Percentiles rank a stretch among this genome's conserved stretches.
These are phyloP conservation scores for Pelusios castaneus DNA, from an alignment of 2,113 vertebrate genomes.

Conservation along the genomic window DNA sequence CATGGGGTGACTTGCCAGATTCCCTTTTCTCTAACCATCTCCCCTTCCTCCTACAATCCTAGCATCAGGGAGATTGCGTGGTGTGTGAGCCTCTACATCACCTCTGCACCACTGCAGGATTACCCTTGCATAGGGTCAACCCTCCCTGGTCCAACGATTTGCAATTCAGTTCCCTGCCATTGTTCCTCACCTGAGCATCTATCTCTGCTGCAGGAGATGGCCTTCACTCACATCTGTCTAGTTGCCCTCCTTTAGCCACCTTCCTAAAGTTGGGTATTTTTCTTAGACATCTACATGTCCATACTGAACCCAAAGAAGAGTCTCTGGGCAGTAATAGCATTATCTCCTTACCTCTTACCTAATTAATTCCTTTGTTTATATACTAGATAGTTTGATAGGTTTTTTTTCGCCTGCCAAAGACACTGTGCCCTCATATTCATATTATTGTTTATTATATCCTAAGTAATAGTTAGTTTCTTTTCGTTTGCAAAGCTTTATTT, in stretches of 20 bases:
- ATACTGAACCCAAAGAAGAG: neutral
- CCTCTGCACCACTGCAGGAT: neutral
- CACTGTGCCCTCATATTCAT: neutral
- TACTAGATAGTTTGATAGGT: neutral
- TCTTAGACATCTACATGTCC: neutral
- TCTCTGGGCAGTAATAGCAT: neutral
- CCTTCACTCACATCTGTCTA: neutral
- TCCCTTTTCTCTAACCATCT: neutral
- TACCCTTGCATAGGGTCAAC: neutral
- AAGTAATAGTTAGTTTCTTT: neutral
- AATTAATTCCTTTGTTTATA: neutral
- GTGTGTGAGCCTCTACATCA: neutral
- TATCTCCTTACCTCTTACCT: neutral
- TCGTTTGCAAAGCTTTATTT: neutral
- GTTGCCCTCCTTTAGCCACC: neutral
- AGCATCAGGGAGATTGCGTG: neutral
- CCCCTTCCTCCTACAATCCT: neutral
- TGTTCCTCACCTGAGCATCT: neutral
- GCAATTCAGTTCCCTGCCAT: neutral
- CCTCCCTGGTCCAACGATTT: neutral
- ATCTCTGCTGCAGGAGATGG: neutral
- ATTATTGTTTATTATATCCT: neutral
- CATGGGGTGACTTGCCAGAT: neutral
- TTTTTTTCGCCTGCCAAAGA: neutral
- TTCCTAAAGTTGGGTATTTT: neutral